Evolutionary conservation across 2,797 vertebrate genomes (phyloP).

Genomic region (Girardinus metallicus): DNA sequence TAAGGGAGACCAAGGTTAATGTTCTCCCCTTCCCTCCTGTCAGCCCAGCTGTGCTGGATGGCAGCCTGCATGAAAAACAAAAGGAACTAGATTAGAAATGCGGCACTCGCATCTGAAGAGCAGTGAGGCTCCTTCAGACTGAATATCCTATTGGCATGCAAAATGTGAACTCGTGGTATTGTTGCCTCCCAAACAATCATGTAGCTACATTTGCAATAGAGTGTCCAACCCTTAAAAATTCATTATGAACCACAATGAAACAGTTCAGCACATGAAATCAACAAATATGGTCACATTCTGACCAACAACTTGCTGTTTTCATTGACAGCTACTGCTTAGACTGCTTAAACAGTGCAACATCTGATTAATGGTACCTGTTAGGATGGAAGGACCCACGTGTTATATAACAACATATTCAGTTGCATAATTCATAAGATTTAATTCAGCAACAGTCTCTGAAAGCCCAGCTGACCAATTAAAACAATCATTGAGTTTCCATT

Average conservation of each 20-base stretch:
- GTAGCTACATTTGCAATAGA: neutral
- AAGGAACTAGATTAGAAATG: neutral
- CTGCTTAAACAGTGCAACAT: too few relatives aligned
- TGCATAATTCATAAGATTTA: neutral
- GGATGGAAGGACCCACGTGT: too few relatives aligned
- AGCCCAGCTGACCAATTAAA: neutral
- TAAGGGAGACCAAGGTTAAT: conserved; percentile 58
- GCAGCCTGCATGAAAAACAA: conserved; percentile 25
- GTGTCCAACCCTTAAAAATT: neutral
- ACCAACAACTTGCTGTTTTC: neutral
- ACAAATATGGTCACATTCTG: neutral
- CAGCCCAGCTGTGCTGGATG: conserved; percentile 33
- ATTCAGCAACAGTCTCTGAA: neutral
- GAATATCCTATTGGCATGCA: neutral
- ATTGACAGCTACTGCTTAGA: neutral
- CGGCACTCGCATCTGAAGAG: neutral
- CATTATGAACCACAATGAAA: neutral
- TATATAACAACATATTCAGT: neutral
- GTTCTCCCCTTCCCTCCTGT: conserved; percentile 58
- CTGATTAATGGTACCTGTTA: neutral
- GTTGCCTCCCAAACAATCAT: neutral
- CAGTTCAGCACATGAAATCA: neutral
- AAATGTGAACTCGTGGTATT: neutral
- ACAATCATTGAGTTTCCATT: neutral
- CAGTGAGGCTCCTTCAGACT: neutral